These are phyloP conservation scores for Passer montanus DNA, from an alignment of 2,113 vertebrate genomes.

Conservation along the genomic window DNA sequence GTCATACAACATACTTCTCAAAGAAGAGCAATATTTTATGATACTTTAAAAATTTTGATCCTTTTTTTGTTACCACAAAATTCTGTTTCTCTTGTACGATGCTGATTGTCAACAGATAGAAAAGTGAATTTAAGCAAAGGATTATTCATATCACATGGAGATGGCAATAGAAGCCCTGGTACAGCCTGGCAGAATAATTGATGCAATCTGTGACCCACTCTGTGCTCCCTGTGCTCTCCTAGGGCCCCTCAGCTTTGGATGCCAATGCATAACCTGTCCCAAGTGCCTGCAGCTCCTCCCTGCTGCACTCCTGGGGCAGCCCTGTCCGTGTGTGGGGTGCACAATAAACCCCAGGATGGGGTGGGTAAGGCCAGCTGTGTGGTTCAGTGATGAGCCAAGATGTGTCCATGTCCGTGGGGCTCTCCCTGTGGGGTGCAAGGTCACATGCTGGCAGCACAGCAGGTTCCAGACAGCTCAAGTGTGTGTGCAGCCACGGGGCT, in stretches of 20 bases:
- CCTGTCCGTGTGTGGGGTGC: not conserved
- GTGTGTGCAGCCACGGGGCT: not conserved
- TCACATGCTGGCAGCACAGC: fast-evolving
- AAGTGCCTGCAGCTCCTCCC: not conserved
- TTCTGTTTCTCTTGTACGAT: not conserved
- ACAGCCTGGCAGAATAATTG: not conserved
- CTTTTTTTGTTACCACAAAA: not conserved
- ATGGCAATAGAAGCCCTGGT: not conserved
- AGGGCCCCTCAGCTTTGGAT: not conserved
- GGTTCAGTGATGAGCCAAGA: not conserved
- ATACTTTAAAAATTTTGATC: not conserved
- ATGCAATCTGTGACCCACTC: not conserved
- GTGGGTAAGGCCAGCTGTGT: not conserved
- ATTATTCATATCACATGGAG: not conserved
- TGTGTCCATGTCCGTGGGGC: fast-evolving
- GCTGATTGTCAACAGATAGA: not conserved
- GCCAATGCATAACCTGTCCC: not conserved
- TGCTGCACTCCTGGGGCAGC: not conserved
- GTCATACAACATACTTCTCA: not conserved
- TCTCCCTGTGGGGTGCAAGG: not conserved
- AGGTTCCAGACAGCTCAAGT: not conserved
- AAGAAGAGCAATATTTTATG: not conserved
- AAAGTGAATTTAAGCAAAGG: not conserved
- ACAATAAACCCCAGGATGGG: not conserved
- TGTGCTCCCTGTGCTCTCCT: not conserved